Evolutionary conservation across 2,113 vertebrate species (phyloP), one percentile per base, ranked within the genome.

Genomic region (Megaleporinus macrocephalus): DNA sequence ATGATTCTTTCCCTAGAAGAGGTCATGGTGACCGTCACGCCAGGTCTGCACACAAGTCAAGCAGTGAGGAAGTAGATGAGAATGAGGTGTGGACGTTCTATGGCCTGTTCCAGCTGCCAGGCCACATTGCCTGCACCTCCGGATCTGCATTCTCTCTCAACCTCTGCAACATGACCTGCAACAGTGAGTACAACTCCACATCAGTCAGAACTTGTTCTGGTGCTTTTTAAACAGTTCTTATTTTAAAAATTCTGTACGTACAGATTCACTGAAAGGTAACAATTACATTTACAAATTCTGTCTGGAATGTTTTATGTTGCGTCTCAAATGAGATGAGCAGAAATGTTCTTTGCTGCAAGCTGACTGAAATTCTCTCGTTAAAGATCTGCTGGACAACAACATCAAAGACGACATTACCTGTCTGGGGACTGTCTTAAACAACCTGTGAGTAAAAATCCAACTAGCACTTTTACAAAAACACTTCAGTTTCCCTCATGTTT

Each of bases 31-130:
- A 3, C 0, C 57, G 57, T 59, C 22, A 24, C 9, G 57, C 6
- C 6, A n/a, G 27, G 15, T 71, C 63, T 22, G 3, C 12, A 29
- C 11, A 47, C 18, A 20, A 20, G 51, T 15, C 51, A 55, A 55
- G 51, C 51, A 16, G 11, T 55, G 57, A 65, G 13, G 44, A 36
- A 36, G 3, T 7, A 3, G 7, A 36, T 36, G 36, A 36, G 36
- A 36, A 3, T 36, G 36, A 36, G 36, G 11, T 15, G 0, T 77
- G 83, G 84, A 82, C 1, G 0, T 77, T 88, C 3, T 91, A 90
- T 0, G 92, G 92, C 0, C 22, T 93, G 14, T 93, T 93, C 78
- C 91, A 93, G 82, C 88, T 93, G 68, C 83, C 86, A 12, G 20
- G 61, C 29, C 51, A 59, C 0, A 53, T 90, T 75, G 78, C 71